Base-by-base conservation (phyloP, 2,888 invertebrate species). In the Disparrhopalites patrizii region DNA sequence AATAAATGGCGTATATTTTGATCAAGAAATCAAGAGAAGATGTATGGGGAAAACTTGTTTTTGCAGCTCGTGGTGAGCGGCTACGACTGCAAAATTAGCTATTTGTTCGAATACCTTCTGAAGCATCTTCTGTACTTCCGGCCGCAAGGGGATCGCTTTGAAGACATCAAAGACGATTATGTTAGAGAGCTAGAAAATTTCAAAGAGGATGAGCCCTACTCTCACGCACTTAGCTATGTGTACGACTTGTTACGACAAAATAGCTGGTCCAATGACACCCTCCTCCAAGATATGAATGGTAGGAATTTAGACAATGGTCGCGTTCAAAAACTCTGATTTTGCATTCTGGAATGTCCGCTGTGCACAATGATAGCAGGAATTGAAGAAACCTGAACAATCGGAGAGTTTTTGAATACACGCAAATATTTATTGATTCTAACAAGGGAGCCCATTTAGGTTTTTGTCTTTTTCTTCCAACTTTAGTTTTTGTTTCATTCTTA, bases 241-340 rank as follows among this genome's bases (percentile, higher is more conserved):
- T 87, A 89, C 0, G 81, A 90, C 13, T 82, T 93, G 52, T 80
- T 93, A 60, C 85, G 88, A 0, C 93, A 94, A 77, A 83, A 88
- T 73, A 86, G 87, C 2, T 98, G 97, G 96, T 89, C 89, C 0
- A 89, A 93, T 76, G 86, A 88, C 57, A 93, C 97, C 78, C 83
- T 95, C 0, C 78, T 95, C 55, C 86, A 88, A 5, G 87, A 91
- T 0, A 86, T 89, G 66, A 84, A 88, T 72, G 85, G 91, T 40
- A 13, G 25, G 13, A 3, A 25, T 5, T 13, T 4, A 5, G 18
- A 13, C 47, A 15, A 47, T n/a, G n/a, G n/a, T n/a, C n/a, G n/a
- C n/a, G n/a, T n/a, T n/a, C n/a, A n/a, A n/a, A n/a, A n/a, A n/a
- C n/a, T n/a, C n/a, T n/a, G n/a, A n/a, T n/a, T n/a, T n/a, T n/a